A percentile compares a stretch with the other conserved stretches of the same genome.
These are phyloP conservation scores for Tholera decimalis DNA, from an alignment of 2,888 invertebrate genomes.

Conservation along the genomic window DNA sequence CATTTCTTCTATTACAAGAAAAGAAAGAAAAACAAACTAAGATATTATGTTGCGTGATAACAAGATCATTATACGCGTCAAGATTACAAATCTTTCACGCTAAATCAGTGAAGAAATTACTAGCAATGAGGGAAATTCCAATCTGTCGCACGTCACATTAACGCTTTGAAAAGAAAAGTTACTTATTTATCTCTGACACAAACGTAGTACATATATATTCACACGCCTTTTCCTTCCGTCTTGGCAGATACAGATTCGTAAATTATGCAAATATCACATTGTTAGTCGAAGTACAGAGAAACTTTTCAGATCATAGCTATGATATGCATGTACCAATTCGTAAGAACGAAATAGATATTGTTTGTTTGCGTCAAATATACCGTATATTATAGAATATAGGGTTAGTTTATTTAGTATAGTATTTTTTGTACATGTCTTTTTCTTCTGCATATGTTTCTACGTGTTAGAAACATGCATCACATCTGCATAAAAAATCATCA, in stretches of 20 bases:
- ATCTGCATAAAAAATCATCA: too few species aligned
- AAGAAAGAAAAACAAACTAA: not conserved
- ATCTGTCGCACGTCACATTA: constrained; percentile 16
- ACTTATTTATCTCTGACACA: not conserved
- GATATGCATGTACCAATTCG: not conserved
- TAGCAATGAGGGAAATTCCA: constrained; percentile 22
- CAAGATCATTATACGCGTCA: constrained; percentile 3
- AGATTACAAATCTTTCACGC: constrained; percentile 30
- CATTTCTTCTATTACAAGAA: not conserved
- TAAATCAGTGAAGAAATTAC: constrained; percentile 36
- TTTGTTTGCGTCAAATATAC: too few species aligned
- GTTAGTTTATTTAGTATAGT: too few species aligned
- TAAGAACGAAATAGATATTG: too few species aligned
- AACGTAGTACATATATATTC: not conserved
- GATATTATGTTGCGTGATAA: constrained; percentile 12
- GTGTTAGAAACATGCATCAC: too few species aligned
- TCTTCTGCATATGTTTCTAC: too few species aligned
- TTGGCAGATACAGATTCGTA: not conserved
- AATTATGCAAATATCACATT: too few species aligned
- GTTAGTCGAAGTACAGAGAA: not conserved
- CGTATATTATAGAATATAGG: too few species aligned
- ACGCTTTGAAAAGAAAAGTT: constrained; percentile 32
- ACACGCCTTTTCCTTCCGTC: not conserved
- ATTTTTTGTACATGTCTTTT: too few species aligned
- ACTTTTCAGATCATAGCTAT: not conserved